phyloP scores from a whole-genome alignment of 1,140 invertebrate species.

The Apis mellifera region DNA sequence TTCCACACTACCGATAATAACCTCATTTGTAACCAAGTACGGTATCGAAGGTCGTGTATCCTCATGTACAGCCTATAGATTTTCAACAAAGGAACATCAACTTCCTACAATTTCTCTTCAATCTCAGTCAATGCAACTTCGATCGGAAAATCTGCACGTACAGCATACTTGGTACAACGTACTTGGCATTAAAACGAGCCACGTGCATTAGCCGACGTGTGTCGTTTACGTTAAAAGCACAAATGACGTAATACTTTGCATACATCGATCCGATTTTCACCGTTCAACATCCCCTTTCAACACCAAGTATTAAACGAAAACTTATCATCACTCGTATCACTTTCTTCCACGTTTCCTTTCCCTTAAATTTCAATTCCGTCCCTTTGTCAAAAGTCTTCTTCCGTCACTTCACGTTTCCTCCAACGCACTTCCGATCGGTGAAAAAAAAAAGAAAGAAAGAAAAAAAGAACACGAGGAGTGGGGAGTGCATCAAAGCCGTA shows the following conservation, averaged over 20 bases:
- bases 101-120: conserved; percentile 6
- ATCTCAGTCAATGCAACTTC: neutral
- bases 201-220: neutral
- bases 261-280: neutral
- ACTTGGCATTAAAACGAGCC: neutral
- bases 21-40: neutral
- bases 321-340: no score
- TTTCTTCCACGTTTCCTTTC: no score
- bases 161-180: neutral
- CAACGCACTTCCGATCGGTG: conserved; percentile 46
- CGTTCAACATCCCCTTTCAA: no score
- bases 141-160: conserved; percentile 20
- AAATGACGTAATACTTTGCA: conserved; percentile 7
- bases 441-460: neutral
- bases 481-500: neutral
- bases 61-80: neutral
- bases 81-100: neutral
- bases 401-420: conserved; percentile 26
- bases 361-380: neutral
- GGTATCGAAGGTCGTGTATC: neutral
- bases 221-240: conserved; percentile 9
- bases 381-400: conserved; percentile 10
- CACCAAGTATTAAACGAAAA: no score
- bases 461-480: neutral
- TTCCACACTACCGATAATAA: neutral